Evolutionary conservation across 1,140 invertebrate species (phyloP), one percentile per base, ranked within the genome.

Genomic region (Lepidurus apus): DNA sequence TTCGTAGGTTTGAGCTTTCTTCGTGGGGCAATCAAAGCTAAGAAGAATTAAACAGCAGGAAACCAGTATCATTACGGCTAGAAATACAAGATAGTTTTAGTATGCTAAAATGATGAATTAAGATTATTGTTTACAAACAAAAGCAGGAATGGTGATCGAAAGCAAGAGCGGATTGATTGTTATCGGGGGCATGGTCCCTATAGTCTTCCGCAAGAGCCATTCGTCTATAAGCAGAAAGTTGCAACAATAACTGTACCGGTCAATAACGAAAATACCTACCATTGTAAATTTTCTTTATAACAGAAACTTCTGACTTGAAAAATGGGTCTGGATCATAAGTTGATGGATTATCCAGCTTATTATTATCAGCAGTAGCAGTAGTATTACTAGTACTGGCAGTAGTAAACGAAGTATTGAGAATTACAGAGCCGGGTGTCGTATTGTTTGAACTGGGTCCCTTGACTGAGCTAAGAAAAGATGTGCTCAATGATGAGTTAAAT

Each of bases 261-360:
- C 8, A 17, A n/a, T 21, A 4, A 65, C 7, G 13, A 17, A 13
- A 17, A 7, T 65, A n/a, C 13, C 21, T 65, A 65, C 53, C 13
- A 21, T 65, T 65, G 13, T 11, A 65, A 21, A n/a, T 17, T 65
- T 17, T 65, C 13, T 13, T 65, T 65, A 65, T 65, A 21, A 65
- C 53, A 5, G 3, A n/a, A 65, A 65, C 53, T 21, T 65, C 53
- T 65, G 53, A 0, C 8, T 7, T 13, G 7, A 65, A 65, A 13
- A 65, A 65, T 65, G 53, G 53, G 13, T 65, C 53, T n/a, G 53
- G 53, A 65, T 65, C 53, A 17, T 65, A 65, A n/a, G 53, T 17
- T 13, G 53, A 7, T 13, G 7, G 4, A 65, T 65, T 65, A 17
- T 9, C 1, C 17, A 21, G 17, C 13, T 7, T n/a, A 17, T 65